Conservation (phyloP, 2,888 invertebrate genomes). For the Saturnia japonica region DNA sequence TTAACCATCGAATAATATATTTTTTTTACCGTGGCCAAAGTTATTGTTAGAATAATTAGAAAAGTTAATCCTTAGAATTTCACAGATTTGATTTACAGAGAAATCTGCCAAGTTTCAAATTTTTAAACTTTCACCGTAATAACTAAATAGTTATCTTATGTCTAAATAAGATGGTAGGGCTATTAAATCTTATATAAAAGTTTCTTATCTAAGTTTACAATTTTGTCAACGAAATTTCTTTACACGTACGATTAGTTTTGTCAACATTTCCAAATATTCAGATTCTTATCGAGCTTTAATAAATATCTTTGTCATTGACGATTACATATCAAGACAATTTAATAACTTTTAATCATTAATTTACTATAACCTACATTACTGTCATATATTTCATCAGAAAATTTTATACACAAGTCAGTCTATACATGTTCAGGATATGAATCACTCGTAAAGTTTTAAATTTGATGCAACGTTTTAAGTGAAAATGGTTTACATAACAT, state of each 20-base stretch:
- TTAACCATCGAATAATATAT: too few species aligned
- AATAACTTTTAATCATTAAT: conserved; percentile 1
- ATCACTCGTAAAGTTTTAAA: not conserved
- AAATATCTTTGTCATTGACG: not conserved
- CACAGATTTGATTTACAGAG: too few species aligned
- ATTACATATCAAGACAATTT: conserved; percentile 5
- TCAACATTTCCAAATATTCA: not conserved
- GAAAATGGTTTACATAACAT: conserved; percentile 16
- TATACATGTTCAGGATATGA: not conserved
- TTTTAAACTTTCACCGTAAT: not conserved
- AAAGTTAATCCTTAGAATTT: too few species aligned
- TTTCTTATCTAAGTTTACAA: too few species aligned
- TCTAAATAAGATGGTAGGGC: too few species aligned
- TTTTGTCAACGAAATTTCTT: too few species aligned
- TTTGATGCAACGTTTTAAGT: not conserved
- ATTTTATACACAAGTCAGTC: not conserved
- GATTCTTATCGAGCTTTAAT: conserved; percentile 2
- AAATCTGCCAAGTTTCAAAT: not conserved
- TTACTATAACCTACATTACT: not conserved
- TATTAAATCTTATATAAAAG: too few species aligned
- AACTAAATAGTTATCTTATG: too few species aligned
- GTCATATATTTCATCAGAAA: not conserved
- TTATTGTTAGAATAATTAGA: too few species aligned
- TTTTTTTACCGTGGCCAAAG: too few species aligned
- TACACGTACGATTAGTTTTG: too few species aligned